phyloP scores from a whole-genome alignment of 2,888 invertebrate species.

The Apodemia zela region DNA sequence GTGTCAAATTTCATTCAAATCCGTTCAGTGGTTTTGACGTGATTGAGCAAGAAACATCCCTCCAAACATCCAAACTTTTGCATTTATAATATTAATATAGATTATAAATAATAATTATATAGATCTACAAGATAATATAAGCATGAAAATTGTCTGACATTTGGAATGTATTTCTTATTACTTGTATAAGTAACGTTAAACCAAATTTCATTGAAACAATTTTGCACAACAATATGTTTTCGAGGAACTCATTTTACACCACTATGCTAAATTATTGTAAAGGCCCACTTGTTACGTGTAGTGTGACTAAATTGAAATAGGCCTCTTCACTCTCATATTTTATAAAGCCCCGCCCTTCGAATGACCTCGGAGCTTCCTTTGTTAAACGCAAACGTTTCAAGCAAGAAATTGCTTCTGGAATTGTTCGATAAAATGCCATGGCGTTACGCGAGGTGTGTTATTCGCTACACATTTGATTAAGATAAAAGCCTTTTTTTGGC shows the following conservation, averaged over 20 bases:
- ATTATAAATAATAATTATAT: too few relatives aligned
- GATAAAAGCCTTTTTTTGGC: not conserved
- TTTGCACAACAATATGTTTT: not conserved
- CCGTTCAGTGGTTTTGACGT: too few relatives aligned
- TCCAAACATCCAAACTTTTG: too few relatives aligned
- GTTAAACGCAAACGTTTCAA: constrained; percentile 23
- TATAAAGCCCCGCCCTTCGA: constrained; percentile 18
- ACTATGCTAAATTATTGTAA: not conserved
- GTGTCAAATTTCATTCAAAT: too few relatives aligned
- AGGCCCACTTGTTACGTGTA: not conserved
- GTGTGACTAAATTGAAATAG: not conserved
- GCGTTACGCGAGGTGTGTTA: not conserved
- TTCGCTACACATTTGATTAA: not conserved
- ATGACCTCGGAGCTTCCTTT: constrained; percentile 23
- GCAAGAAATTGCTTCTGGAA: constrained; percentile 22
- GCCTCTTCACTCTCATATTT: constrained; percentile 6
- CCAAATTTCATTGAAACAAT: not conserved
- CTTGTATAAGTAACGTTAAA: too few relatives aligned
- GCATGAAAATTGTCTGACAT: too few relatives aligned
- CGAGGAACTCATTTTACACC: constrained; percentile 1
- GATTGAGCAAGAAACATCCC: too few relatives aligned
- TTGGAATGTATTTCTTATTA: too few relatives aligned
- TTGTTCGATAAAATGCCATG: constrained; percentile 20
- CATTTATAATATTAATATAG: too few relatives aligned
- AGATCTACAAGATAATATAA: too few relatives aligned